phyloP scores from a whole-genome alignment of 2,797 vertebrate genomes.

The Neopelma chrysocephalum region DNA sequence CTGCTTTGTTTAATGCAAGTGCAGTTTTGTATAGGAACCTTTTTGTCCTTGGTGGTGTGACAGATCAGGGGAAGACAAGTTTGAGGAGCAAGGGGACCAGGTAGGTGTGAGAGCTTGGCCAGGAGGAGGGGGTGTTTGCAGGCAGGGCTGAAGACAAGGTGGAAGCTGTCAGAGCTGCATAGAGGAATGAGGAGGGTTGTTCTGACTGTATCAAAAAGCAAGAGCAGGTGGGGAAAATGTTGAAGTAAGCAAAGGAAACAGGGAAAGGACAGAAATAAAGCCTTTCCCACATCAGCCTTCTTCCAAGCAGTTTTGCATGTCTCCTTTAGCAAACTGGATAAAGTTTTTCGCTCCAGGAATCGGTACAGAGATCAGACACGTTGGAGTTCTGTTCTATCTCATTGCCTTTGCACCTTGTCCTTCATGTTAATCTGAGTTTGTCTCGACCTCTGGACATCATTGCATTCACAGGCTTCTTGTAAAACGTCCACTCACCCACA shows the following conservation, averaged over 20 bases:
- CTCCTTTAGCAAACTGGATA: not conserved
- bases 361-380: not conserved
- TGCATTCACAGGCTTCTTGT: not conserved
- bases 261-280: not conserved
- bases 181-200: not conserved
- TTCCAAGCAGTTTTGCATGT: not conserved
- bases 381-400: not conserved
- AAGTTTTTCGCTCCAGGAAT: not conserved
- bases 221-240: not conserved
- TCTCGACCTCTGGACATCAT: not conserved
- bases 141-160: not conserved
- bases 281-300: not conserved
- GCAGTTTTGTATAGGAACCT: not conserved
- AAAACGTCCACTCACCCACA: constrained; percentile 25
- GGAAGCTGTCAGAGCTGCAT: not conserved
- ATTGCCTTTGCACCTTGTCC: not conserved
- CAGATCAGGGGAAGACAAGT: not conserved
- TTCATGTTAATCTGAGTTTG: not conserved
- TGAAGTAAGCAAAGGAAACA: not conserved
- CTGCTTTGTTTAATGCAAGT: not conserved
- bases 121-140: not conserved
- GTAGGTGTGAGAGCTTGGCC: not conserved
- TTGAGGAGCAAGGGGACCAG: not conserved
- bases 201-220: not conserved
- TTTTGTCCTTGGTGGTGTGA: not conserved